Conservation (phyloP, 2,888 invertebrate species). For the Ormia ochracea region DNA sequence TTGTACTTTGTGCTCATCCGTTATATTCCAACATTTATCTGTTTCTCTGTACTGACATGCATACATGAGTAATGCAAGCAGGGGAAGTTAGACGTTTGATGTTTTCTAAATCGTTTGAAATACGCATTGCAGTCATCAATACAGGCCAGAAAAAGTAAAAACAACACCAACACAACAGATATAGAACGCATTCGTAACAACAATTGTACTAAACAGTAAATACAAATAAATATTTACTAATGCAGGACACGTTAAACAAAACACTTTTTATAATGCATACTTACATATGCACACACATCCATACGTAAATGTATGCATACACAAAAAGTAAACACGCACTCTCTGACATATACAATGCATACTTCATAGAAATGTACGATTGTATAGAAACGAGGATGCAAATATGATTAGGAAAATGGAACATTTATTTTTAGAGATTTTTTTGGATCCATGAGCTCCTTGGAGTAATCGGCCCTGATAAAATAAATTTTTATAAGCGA, state of each 20-base stretch:
- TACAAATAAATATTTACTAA: conserved; percentile 37
- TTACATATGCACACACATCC: neutral
- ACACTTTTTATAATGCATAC: conserved; percentile 1
- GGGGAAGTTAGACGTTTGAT: conserved; percentile 27
- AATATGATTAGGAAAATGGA: too few species aligned
- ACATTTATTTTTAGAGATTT: too few species aligned
- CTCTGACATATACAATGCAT: neutral
- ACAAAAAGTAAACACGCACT: too few species aligned
- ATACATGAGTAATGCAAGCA: neutral
- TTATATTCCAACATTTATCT: neutral
- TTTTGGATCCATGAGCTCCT: too few species aligned
- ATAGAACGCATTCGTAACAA: conserved; percentile 6
- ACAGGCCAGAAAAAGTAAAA: conserved; percentile 4
- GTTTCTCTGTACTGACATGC: neutral
- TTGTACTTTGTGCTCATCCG: neutral
- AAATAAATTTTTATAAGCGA: too few species aligned
- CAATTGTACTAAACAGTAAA: conserved; percentile 22
- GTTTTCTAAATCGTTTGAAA: conserved; percentile 60
- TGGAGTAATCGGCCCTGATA: too few species aligned
- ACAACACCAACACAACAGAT: conserved; percentile 1
- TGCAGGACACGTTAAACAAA: conserved; percentile 52
- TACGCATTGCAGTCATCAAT: conserved; percentile 60
- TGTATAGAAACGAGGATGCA: too few species aligned
- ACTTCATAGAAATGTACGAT: too few species aligned
- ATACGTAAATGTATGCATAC: too few species aligned